These are phyloP conservation scores for Zygothrica quintamaculata DNA, from an alignment of 2,888 invertebrate genomes.

Conservation along the genomic window DNA sequence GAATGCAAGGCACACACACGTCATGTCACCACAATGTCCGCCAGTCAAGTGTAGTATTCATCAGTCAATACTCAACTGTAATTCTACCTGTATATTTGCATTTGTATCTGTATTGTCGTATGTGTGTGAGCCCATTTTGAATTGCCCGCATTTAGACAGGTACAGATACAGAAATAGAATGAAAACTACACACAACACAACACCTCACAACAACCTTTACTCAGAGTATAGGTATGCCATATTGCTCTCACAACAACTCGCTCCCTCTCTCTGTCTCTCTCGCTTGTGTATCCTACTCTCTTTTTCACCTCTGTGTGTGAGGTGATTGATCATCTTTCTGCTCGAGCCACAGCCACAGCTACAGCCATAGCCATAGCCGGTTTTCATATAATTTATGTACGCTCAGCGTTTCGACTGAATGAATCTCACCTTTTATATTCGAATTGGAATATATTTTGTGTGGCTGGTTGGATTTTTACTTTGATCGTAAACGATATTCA, in stretches of 20 bases:
- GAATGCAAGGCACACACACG: conserved; percentile 32
- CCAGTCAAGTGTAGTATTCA: conserved; percentile 58
- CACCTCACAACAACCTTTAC: conserved; percentile 28
- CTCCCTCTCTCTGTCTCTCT: conserved; percentile 18
- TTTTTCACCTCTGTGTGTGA: conserved; percentile 21
- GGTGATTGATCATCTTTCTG: conserved; percentile 75
- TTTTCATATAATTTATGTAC: conserved; percentile 71
- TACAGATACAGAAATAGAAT: conserved; percentile 41
- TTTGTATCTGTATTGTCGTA: conserved; percentile 16
- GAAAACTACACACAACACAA: conserved; percentile 18
- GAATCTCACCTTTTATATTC: conserved; percentile 74
- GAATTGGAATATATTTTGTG: conserved; percentile 65
- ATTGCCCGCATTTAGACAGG: conserved; percentile 55
- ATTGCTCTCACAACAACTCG: conserved; percentile 27
- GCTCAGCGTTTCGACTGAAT: conserved; percentile 61
- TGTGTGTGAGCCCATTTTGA: conserved; percentile 73
- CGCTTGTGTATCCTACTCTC: conserved; percentile 6
- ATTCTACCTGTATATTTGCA: conserved; percentile 20
- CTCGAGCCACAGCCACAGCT: conserved; percentile 73
- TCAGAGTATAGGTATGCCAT: conserved; percentile 50
- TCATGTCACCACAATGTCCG: conserved; percentile 68
- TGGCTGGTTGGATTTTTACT: conserved; percentile 35
- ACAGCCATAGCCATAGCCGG: conserved; percentile 76
- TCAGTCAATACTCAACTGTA: conserved; percentile 36
- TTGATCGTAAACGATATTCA: conserved; percentile 74